phyloP scores from a whole-genome alignment of 2,797 vertebrate genomes.

The Octomys mimax region DNA sequence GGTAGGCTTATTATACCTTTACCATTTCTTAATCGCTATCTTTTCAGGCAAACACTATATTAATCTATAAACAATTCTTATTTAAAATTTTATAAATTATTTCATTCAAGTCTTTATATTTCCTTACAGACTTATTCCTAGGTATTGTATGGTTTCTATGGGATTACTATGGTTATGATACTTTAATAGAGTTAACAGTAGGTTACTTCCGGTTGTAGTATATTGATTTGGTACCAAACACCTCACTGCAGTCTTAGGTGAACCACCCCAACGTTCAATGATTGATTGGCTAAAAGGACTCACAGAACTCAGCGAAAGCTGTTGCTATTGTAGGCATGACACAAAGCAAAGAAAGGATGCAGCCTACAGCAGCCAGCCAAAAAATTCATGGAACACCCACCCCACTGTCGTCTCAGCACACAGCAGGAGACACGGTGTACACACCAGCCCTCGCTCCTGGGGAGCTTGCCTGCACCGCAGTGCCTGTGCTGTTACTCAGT shows the following conservation, averaged over 20 bases:
- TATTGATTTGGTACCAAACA: background rate
- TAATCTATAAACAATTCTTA: background rate
- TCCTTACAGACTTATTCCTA: constrained; percentile 8
- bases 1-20: background rate
- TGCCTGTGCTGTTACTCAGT: background rate
- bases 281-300: background rate
- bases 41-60: background rate
- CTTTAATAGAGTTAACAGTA: background rate
- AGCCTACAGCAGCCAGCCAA: background rate
- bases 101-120: background rate
- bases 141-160: background rate
- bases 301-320: background rate
- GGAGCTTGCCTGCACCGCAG: background rate
- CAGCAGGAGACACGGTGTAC: background rate
- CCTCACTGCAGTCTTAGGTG: background rate
- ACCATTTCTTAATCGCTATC: background rate
- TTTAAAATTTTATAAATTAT: background rate
- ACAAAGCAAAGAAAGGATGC: background rate
- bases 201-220: background rate
- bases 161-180: background rate
- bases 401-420: background rate
- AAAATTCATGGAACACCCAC: no score
- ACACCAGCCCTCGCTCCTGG: no score
- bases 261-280: background rate
- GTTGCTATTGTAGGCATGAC: background rate